A percentile compares a stretch with the other conserved stretches of the same genome.
Conservation (phyloP, 2,797 vertebrate species). For the Sylvia borin region DNA sequence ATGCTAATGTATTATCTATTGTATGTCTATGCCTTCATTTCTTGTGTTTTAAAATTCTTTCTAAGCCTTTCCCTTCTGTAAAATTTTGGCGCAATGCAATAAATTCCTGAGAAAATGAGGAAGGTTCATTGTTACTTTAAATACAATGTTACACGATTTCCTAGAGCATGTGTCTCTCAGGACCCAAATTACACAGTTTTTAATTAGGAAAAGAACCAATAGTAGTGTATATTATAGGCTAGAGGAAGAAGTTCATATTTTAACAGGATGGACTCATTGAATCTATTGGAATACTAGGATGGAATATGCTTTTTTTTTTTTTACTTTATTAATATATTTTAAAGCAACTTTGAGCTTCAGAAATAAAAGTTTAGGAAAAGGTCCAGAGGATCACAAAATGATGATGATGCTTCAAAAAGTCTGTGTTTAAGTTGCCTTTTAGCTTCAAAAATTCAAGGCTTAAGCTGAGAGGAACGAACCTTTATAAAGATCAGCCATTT, state of each 20-base stretch:
- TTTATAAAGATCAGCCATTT: neutral
- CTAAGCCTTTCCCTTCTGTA: neutral
- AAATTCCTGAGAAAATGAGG: neutral
- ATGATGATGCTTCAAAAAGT: neutral
- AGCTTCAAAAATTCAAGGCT: neutral
- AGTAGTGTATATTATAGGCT: neutral
- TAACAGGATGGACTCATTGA: neutral
- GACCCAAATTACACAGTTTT: constrained; percentile 25
- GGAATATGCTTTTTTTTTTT: neutral
- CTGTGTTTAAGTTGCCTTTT: neutral
- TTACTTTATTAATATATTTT: neutral
- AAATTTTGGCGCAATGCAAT: neutral
- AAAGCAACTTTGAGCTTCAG: neutral
- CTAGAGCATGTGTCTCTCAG: neutral
- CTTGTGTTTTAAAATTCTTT: neutral
- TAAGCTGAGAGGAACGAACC: neutral
- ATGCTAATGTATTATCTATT: neutral
- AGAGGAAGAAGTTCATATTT: neutral
- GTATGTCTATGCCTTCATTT: neutral
- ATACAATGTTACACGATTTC: neutral
- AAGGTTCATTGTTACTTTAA: neutral
- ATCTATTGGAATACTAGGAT: neutral
- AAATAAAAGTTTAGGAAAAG: neutral
- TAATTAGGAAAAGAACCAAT: constrained; percentile 34
- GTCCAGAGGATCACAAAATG: neutral